Evolutionary conservation across 2,113 vertebrate species (phyloP).

Genomic region (Saccopteryx bilineata): DNA sequence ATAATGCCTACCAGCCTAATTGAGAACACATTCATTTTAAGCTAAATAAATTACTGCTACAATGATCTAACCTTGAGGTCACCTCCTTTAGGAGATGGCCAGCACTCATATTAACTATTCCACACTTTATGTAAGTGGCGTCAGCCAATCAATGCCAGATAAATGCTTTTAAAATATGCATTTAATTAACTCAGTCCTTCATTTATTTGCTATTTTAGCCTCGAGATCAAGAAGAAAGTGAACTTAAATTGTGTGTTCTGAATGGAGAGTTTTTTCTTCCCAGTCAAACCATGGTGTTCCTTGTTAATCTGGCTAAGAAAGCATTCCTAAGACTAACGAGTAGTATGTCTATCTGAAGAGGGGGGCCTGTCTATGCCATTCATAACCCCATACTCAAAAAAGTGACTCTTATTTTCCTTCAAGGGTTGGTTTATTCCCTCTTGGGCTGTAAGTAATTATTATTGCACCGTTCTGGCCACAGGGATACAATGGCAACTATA

Average conservation of each 20-base stretch:
- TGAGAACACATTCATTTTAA: conserved; percentile 87
- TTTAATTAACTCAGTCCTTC: conserved; percentile 87
- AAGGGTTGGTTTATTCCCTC: conserved; percentile 41
- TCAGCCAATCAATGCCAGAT: conserved; percentile 87
- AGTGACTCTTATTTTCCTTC: conserved; percentile 44
- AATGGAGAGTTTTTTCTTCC: conserved; percentile 54
- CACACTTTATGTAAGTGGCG: conserved; percentile 84
- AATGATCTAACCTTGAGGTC: conserved; percentile 87
- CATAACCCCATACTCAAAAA: conserved; percentile 28
- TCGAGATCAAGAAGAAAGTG: conserved; percentile 75
- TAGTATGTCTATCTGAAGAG: not conserved
- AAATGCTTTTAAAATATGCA: conserved; percentile 88
- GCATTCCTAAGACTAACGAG: not conserved
- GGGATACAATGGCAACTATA: conserved; percentile 22
- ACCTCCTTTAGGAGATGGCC: conserved; percentile 85
- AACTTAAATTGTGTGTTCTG: conserved; percentile 66
- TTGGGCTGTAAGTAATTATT: conserved; percentile 59
- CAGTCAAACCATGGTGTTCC: conserved; percentile 13
- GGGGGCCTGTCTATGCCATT: not conserved
- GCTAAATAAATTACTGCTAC: conserved; percentile 89
- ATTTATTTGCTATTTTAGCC: conserved; percentile 84
- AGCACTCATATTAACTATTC: conserved; percentile 86
- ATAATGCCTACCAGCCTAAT: conserved; percentile 86
- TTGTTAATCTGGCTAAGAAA: conserved; percentile 38
- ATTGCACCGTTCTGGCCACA: conserved; percentile 41